phyloP scores from a whole-genome alignment of 2,797 vertebrate genomes.

The Myotis myotis region DNA sequence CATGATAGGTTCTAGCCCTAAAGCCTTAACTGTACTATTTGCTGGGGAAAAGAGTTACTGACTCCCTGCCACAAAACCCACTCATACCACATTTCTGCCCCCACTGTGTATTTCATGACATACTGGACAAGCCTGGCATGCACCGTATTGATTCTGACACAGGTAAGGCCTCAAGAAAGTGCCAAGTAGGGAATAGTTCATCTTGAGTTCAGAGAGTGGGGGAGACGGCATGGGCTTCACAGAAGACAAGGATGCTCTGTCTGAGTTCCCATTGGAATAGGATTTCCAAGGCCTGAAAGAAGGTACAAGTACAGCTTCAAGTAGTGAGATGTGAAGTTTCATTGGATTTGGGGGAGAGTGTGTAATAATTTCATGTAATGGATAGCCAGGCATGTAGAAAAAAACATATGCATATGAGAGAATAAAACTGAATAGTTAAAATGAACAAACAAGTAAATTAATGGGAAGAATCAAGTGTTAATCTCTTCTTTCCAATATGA shows the following conservation, averaged over 20 bases:
- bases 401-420: background rate
- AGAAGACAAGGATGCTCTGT: background rate
- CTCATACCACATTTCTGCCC: background rate
- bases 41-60: background rate
- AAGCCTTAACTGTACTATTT: background rate
- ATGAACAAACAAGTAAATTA: background rate
- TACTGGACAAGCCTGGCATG: background rate
- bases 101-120: background rate
- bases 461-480: background rate
- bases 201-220: background rate
- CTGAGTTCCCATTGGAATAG: background rate
- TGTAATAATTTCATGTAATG: background rate
- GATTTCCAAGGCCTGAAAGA: background rate
- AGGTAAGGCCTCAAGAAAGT: background rate
- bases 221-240: fast-evolving
- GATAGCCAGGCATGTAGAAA: background rate
- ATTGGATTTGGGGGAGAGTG: background rate
- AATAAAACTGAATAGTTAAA: background rate
- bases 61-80: background rate
- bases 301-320: background rate
- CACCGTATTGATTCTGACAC: background rate
- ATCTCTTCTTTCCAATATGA: background rate
- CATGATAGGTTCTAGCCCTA: background rate
- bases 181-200: background rate
- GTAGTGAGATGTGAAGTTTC: background rate